These are phyloP conservation scores for Abrostola triplasia DNA, from an alignment of 2,888 invertebrate genomes.

Conservation along the genomic window DNA sequence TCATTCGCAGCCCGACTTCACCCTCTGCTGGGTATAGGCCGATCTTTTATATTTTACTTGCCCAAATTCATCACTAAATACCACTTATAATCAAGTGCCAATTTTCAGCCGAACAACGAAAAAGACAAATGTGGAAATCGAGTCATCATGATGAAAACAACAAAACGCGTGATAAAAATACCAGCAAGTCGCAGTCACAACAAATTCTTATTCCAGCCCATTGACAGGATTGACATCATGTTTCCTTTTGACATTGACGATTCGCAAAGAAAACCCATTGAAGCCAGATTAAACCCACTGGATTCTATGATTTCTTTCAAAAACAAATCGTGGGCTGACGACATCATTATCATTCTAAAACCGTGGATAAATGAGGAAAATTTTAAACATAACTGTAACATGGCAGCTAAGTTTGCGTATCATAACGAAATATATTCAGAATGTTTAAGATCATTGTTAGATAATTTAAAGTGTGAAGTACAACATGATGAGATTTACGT, in stretches of 20 bases:
- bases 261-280: conserved; percentile 70
- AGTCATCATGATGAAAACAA: conserved; percentile 91
- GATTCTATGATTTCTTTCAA: conserved; percentile 73
- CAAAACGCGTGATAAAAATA: conserved; percentile 91
- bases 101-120: conserved; percentile 88
- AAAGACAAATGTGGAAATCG: conserved; percentile 88
- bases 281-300: conserved; percentile 73
- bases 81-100: conserved; percentile 6
- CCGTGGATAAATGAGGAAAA: conserved; percentile 76
- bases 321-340: conserved; percentile 79
- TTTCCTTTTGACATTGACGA: conserved; percentile 78
- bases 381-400: conserved; percentile 72
- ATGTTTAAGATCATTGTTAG: conserved; percentile 72
- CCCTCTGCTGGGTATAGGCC: no score
- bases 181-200: conserved; percentile 82
- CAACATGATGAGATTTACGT: conserved; percentile 65
- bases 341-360: conserved; percentile 73
- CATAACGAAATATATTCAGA: conserved; percentile 74
- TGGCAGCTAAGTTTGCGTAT: conserved; percentile 81
- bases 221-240: conserved; percentile 80
- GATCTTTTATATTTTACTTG: background rate
- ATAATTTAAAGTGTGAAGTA: conserved; percentile 68
- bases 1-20: no score
- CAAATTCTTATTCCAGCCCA: conserved; percentile 78
- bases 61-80: background rate